These are phyloP conservation scores for Spinus pinus DNA, from an alignment of 2,797 vertebrate species.

Conservation along the genomic window DNA sequence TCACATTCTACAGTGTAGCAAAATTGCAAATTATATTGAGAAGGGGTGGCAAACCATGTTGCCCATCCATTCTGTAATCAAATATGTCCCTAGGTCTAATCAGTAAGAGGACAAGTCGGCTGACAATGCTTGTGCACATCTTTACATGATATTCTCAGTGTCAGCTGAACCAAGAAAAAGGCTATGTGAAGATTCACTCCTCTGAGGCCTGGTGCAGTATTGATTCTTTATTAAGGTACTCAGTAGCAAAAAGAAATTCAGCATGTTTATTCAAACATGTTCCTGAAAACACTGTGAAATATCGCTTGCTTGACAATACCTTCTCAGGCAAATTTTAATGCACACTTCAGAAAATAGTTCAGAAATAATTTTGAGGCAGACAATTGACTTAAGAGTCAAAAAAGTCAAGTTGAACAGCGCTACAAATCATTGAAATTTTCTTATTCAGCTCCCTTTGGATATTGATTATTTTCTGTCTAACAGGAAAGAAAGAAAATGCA, in stretches of 20 bases:
- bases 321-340: conserved; percentile 67
- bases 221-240: conserved; percentile 86
- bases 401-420: conserved; percentile 41
- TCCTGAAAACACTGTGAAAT: conserved; percentile 53
- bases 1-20: background rate
- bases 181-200: conserved; percentile 46
- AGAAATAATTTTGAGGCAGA: conserved; percentile 66
- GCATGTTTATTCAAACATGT: conserved; percentile 64
- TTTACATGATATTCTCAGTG: conserved; percentile 62
- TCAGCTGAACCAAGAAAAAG: conserved; percentile 56
- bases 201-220: conserved; percentile 75
- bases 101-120: conserved; percentile 54
- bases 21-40: conserved; percentile 50
- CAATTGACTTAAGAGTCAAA: conserved; percentile 58
- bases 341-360: conserved; percentile 55
- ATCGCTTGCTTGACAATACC: background rate
- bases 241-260: conserved; percentile 67
- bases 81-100: conserved; percentile 63
- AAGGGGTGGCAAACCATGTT: conserved; percentile 3
- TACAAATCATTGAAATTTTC: conserved; percentile 68
- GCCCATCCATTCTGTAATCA: conserved; percentile 55
- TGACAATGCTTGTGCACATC: conserved; percentile 63
- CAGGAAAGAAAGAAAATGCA: conserved; percentile 67
- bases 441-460: conserved; percentile 60
- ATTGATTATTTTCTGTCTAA: conserved; percentile 73